Evolutionary conservation across 2,113 vertebrate genomes (phyloP), one percentile per base, ranked within the genome.

Genomic region (Pogona vitticeps): DNA sequence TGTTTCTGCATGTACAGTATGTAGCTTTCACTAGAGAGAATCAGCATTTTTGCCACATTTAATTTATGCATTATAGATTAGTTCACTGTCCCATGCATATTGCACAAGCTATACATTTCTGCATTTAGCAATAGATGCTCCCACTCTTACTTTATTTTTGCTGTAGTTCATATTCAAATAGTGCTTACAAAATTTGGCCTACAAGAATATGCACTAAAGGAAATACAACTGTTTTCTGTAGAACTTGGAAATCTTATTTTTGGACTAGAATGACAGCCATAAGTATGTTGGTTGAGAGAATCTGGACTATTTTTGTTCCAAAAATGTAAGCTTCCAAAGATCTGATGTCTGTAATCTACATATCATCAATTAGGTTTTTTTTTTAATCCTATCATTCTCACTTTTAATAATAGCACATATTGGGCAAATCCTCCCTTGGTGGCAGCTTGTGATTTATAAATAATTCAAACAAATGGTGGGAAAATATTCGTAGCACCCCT

Each of bases 111-210:
- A 68, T 82, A 85, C 88, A 90, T 72, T 26, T 76, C 90, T 78
- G 40, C 0, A 0, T n/a, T 13, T 61, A 91, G 28, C 83, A 77
- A 75, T 31, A 14, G 13, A 81, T 42, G 84, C 42, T 67, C 23
- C 52, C 71, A 46, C 76, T 71, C 65, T 63, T 79, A 31, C n/a
- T 8, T n/a, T n/a, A 52, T 52, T 52, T 52, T 52, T 52, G 46
- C 78, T 20, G 75, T 86, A 68, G 71, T 0, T 15, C 8, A 15
- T 28, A 3, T 6, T 52, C n/a, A 33, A 76, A 23, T 58, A 21
- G 90, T 93, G 87, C 87, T 81, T 87, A 85, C 89, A 90, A 0
- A 0, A 91, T 76, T 91, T 91, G 91, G 91, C 92, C 88, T 93
- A 91, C 56, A 92, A 88, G 86, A 58, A 85, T 38, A 21, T 12